A percentile compares a stretch with the other conserved stretches of the same genome.
Conservation (phyloP, 2,888 invertebrate genomes). For the Leucophora obtusa region DNA sequence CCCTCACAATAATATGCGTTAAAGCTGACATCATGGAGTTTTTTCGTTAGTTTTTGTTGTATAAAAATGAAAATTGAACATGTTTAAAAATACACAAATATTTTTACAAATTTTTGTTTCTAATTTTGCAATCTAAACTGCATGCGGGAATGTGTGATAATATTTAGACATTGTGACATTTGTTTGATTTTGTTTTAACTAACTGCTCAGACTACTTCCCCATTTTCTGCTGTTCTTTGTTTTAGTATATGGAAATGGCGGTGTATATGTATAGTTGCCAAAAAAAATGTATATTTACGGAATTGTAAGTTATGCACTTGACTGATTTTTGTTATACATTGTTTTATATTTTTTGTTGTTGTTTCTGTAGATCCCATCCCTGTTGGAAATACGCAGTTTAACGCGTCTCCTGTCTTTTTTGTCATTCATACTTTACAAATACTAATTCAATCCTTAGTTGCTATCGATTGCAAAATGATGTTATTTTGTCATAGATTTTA, state of each 20-base stretch:
- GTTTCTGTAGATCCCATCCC: background rate
- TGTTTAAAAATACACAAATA: slow-evolving; percentile 48
- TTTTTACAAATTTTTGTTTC: slow-evolving; percentile 36
- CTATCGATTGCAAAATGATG: slow-evolving; percentile 60
- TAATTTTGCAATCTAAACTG: slow-evolving; percentile 63
- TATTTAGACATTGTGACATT: slow-evolving; percentile 63
- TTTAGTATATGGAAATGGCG: background rate
- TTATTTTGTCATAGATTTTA: slow-evolving; percentile 35
- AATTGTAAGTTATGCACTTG: slow-evolving; percentile 77
- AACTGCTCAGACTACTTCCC: slow-evolving; percentile 13
- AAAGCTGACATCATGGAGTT: slow-evolving; percentile 77
- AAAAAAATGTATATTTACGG: slow-evolving; percentile 72
- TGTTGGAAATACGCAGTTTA: slow-evolving; percentile 61
- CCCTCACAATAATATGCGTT: slow-evolving; percentile 72
- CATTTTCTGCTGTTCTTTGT: background rate
- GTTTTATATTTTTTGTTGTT: slow-evolving; percentile 16
- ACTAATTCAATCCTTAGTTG: slow-evolving; percentile 33
- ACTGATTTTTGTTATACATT: slow-evolving; percentile 69
- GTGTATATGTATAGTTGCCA: background rate
- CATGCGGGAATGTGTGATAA: slow-evolving; percentile 60
- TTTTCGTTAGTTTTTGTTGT: slow-evolving; percentile 37
- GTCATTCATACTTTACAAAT: slow-evolving; percentile 55
- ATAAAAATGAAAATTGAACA: slow-evolving; percentile 56
- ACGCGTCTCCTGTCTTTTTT: slow-evolving; percentile 51
- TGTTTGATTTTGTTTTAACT: slow-evolving; percentile 54